A percentile compares a stretch with the other conserved stretches of the same genome.
These are phyloP conservation scores for Ophioderma brevispina DNA, from an alignment of 35 echinoderm and acorn worm species.

Conservation along the genomic window DNA sequence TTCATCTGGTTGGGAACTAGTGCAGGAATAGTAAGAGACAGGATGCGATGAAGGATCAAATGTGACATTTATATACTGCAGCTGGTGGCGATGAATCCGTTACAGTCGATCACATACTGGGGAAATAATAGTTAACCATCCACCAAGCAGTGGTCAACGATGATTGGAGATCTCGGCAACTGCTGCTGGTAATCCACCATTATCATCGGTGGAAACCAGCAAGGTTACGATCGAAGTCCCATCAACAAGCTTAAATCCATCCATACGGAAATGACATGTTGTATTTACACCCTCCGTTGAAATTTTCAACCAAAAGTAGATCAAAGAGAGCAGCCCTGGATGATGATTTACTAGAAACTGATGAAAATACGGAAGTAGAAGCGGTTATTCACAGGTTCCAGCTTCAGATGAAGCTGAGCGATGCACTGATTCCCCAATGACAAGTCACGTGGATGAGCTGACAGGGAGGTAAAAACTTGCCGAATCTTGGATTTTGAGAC, in stretches of 20 bases:
- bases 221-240: not conserved
- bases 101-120: not conserved
- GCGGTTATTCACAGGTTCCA: not conserved
- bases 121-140: not conserved
- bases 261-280: conserved; percentile 24
- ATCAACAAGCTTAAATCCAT: not conserved
- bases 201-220: not conserved
- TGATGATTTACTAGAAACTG: not conserved
- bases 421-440: not conserved
- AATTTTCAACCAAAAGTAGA: not conserved
- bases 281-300: not conserved
- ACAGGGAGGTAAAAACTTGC: not conserved
- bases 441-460: not conserved
- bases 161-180: not conserved
- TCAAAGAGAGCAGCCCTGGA: not conserved
- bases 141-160: not conserved
- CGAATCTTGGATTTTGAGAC: not conserved
- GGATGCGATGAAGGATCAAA: conserved; percentile 9
- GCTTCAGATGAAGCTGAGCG: not conserved
- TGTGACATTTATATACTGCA: not conserved
- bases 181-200: not conserved
- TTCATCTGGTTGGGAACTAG: not conserved
- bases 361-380: not conserved
- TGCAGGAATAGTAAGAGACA: conserved; percentile 12
- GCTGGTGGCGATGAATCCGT: not conserved